Conservation (phyloP, 2,113 vertebrate genomes). For the Xiphophorus hellerii region DNA sequence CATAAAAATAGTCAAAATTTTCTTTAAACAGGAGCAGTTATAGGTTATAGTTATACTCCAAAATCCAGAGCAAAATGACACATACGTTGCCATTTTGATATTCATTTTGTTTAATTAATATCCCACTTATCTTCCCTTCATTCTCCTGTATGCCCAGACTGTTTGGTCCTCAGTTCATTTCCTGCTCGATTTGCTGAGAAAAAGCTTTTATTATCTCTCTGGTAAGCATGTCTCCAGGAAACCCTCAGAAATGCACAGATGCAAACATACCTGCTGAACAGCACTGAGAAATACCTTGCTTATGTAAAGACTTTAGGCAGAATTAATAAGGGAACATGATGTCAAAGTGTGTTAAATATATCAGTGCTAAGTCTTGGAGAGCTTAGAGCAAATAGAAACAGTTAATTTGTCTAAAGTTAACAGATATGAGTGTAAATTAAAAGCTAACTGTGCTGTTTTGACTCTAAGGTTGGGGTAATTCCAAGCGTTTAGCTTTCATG, state of each 20-base stretch:
- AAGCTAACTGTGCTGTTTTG: background rate
- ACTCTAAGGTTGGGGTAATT: no score
- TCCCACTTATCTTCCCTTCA: constrained; percentile 2
- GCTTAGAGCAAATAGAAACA: background rate
- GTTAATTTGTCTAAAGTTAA: constrained; percentile 13
- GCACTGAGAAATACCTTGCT: constrained; percentile 21
- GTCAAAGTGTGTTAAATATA: no score
- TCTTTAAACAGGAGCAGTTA: no score
- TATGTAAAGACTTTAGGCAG: constrained; percentile 42
- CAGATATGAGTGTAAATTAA: constrained; percentile 8
- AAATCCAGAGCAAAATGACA: no score
- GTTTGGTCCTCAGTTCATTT: constrained; percentile 8
- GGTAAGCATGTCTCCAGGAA: constrained; percentile 41
- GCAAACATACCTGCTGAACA: constrained; percentile 33
- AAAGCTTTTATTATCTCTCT: constrained; percentile 24
- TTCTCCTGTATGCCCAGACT: constrained; percentile 8
- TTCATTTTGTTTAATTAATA: constrained; percentile 8
- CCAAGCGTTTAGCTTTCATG: no score
- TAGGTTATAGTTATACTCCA: no score
- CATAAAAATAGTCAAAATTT: no score
- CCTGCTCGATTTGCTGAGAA: no score
- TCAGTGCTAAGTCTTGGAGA: no score
- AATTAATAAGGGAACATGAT: constrained; percentile 20
- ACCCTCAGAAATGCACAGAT: background rate
- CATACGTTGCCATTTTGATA: no score